phyloP scores from a whole-genome alignment of 2,888 invertebrate genomes.

The Caenorhabditis parvicauda region DNA sequence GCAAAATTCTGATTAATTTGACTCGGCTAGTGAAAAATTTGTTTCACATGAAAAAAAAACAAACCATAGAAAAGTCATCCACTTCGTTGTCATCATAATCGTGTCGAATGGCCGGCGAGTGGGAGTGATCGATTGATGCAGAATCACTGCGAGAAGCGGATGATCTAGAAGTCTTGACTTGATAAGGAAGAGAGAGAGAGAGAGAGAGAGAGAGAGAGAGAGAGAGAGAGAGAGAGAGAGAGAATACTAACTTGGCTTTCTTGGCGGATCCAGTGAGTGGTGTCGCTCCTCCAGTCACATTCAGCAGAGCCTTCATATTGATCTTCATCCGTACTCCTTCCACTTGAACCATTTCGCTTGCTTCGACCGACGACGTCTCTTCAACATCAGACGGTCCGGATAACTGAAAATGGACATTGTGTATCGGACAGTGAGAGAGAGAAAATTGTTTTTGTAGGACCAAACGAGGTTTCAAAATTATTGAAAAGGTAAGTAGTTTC shows the following conservation, averaged over 20 bases:
- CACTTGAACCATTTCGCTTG: slow-evolving; percentile 64
- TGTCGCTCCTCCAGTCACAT: neutral
- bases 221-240: neutral
- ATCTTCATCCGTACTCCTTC: slow-evolving; percentile 66
- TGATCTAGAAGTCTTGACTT: slow-evolving; percentile 2
- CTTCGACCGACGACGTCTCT: slow-evolving; percentile 46
- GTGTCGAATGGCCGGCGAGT: too few species aligned
- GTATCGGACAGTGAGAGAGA: too few species aligned
- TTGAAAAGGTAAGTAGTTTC: neutral
- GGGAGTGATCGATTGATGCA: too few species aligned
- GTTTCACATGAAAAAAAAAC: too few species aligned
- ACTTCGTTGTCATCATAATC: too few species aligned
- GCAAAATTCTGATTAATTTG: neutral
- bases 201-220: too few species aligned
- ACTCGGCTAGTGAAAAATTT: neutral
- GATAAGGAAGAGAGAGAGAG: too few species aligned
- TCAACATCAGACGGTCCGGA: neutral
- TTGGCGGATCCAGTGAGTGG: slow-evolving; percentile 10
- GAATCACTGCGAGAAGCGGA: neutral
- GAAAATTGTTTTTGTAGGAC: too few species aligned
- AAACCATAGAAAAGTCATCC: too few species aligned
- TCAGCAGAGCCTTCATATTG: slow-evolving; percentile 29
- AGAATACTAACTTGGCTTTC: slow-evolving; percentile 1
- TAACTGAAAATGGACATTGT: too few species aligned
- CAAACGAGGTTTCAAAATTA: too few species aligned